Evolutionary conservation across 2,113 vertebrate species (phyloP), one percentile per base, ranked within the genome.

Genomic region (Agelaius phoeniceus): DNA sequence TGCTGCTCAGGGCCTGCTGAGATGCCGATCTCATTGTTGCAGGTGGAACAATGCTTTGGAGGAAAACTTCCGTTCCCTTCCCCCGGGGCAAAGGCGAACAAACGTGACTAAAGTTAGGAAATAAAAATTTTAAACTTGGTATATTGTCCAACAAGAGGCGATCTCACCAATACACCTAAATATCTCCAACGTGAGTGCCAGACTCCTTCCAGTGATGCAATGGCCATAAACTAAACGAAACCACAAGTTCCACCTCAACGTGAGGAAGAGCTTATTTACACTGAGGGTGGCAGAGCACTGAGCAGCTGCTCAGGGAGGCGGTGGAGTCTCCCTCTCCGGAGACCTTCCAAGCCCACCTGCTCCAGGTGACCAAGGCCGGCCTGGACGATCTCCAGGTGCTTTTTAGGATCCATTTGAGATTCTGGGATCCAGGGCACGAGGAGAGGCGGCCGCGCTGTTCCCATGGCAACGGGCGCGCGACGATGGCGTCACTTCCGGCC

Each of bases 291-390:
- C 51, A 43, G 51, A 44, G 37, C 35, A 30, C 51, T 9, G 51
- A 37, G 8, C 52, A 37, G 85, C 37, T 27, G 51, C 76, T 21
- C 51, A 15, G 31, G 20, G 10, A 79, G 41, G 48, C 39, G 16
- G 31, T 5, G 24, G 13, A 43, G 7, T 49, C 43, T 57, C 21
- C 9, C 37, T 54, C 9, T 18, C 49, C 6, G 57, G 49, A 27
- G 51, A 33, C 35, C 13, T 37, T 35, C 13, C 31, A 30, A 61
- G 35, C 41, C 5, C 75, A 13, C 13, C 48, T 9, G 48, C 27
- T 10, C 13, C 21, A 17, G 54, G 7, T 27, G 35, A 0, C 35
- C 35, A 6, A 3, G 52, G 44, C 1, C 1, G 35, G 24, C 2
- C 48, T 11, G 48, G 68, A 5, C 5, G 33, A 17, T 63, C 7